phyloP scores from a whole-genome alignment of 92 coral and sea anemone genomes.

The Porites rus region DNA sequence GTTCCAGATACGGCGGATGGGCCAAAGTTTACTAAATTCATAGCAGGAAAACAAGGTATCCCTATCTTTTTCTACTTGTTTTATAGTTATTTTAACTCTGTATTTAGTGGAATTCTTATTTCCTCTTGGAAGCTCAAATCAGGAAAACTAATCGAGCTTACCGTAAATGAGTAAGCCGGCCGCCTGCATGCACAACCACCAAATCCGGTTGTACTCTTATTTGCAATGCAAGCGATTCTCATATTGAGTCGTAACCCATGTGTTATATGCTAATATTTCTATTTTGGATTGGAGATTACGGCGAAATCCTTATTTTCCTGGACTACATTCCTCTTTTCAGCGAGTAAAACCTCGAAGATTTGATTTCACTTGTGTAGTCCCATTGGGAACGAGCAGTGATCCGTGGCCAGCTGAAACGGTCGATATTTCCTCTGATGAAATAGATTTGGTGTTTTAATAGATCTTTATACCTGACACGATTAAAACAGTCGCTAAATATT shows the following conservation, averaged over 20 bases:
- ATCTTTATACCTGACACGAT: neutral
- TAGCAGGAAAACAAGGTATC: conserved; percentile 84
- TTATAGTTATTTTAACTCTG: neutral
- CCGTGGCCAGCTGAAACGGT: neutral
- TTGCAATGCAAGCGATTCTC: conserved; percentile 61
- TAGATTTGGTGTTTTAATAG: neutral
- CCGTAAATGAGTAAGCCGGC: conserved; percentile 2
- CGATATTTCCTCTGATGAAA: neutral
- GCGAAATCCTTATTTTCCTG: neutral
- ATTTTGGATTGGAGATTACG: neutral
- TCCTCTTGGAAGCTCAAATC: conserved; percentile 17
- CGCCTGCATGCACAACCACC: conserved; percentile 17
- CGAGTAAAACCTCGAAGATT: neutral
- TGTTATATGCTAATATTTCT: neutral
- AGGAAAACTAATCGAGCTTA: conserved; percentile 19
- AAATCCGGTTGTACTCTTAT: conserved; percentile 64
- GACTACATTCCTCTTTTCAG: neutral
- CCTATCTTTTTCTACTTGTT: neutral
- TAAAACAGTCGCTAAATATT: neutral
- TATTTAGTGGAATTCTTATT: neutral
- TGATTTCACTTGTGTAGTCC: neutral
- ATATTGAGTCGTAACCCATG: conserved; percentile 15
- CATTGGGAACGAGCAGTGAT: conserved; percentile 2
- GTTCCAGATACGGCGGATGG: conserved; percentile 85
- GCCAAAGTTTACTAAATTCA: conserved; percentile 86